Conservation (phyloP, 53 echinoderm and acorn worm genomes). For the Arbacia lixula region DNA sequence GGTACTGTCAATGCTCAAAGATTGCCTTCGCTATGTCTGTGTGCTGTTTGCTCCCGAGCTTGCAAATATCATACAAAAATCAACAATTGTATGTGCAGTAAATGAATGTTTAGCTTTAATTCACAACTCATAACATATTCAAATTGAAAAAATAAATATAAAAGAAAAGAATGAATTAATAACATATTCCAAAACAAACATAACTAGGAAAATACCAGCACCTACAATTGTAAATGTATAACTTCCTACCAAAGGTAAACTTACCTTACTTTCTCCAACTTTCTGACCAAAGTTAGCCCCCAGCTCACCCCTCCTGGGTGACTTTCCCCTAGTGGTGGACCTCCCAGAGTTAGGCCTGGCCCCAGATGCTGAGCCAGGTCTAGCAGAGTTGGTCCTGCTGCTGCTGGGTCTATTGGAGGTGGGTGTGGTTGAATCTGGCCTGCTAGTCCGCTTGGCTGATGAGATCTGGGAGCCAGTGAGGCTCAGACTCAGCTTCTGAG, state of each 20-base stretch:
- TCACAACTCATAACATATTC: too few relatives aligned
- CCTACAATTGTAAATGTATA: too few relatives aligned
- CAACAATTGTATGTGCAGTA: too few relatives aligned
- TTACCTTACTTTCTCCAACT: slow-evolving; percentile 6
- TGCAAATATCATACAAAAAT: too few relatives aligned
- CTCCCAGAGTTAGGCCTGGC: slow-evolving; percentile 50
- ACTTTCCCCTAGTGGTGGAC: slow-evolving; percentile 35
- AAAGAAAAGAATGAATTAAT: too few relatives aligned
- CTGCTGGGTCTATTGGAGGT: slow-evolving; percentile 52
- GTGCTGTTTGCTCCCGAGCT: too few relatives aligned
- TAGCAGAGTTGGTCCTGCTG: slow-evolving; percentile 45
- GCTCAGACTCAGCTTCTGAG: slow-evolving; percentile 75
- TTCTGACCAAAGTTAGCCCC: slow-evolving; percentile 37
- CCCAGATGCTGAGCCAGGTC: slow-evolving; percentile 32
- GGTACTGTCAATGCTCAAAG: too few relatives aligned
- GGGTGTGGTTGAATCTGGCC: slow-evolving; percentile 23
- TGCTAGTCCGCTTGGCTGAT: slow-evolving; percentile 63
- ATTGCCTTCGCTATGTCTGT: too few relatives aligned
- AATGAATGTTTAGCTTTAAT: too few relatives aligned
- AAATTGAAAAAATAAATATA: too few relatives aligned
- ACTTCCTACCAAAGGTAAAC: too few relatives aligned
- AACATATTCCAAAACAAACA: not conserved
- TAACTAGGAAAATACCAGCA: too few relatives aligned
- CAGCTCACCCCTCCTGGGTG: slow-evolving; percentile 31
- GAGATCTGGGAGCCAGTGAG: slow-evolving; percentile 93